A percentile compares a stretch with the other conserved stretches of the same genome.
These are phyloP conservation scores for Uloborus plumipes DNA, from an alignment of 2,888 invertebrate genomes.

Conservation along the genomic window DNA sequence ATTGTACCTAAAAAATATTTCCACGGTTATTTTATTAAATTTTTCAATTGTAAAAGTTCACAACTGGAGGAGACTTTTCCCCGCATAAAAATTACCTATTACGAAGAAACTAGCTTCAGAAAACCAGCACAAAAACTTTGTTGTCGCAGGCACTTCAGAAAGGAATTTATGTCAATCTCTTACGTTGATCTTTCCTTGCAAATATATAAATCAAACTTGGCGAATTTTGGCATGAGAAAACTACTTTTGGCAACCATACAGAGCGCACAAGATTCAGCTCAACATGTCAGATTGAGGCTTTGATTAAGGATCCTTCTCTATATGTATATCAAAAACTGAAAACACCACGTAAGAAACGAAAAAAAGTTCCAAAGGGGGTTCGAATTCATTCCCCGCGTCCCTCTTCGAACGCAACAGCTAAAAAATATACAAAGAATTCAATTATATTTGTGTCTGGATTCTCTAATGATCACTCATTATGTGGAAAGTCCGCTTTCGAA, in stretches of 20 bases:
- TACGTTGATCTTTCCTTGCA: constrained; percentile 28
- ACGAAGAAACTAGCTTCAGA: too few species aligned
- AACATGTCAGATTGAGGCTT: constrained; percentile 7
- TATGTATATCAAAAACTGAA: constrained; percentile 3
- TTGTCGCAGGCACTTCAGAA: too few species aligned
- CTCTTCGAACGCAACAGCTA: neutral
- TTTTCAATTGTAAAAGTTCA: too few species aligned
- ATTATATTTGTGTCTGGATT: constrained; percentile 59
- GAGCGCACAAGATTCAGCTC: neutral
- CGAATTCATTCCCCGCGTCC: neutral
- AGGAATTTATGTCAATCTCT: neutral
- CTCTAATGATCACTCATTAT: constrained; percentile 61
- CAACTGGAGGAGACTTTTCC: too few species aligned
- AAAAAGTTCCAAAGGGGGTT: neutral
- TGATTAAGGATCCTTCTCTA: constrained; percentile 15
- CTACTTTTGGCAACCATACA: constrained; percentile 1
- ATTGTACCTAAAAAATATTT: too few species aligned
- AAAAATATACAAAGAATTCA: constrained; percentile 37
- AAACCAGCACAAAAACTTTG: too few species aligned
- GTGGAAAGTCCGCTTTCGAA: constrained; percentile 49
- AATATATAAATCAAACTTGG: constrained; percentile 53
- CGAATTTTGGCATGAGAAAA: constrained; percentile 23
- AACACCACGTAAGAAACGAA: constrained; percentile 6
- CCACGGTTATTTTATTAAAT: too few species aligned
- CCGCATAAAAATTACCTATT: too few species aligned